Evolutionary conservation across 2,797 vertebrate genomes (phyloP).

Genomic region (Falco naumanni): DNA sequence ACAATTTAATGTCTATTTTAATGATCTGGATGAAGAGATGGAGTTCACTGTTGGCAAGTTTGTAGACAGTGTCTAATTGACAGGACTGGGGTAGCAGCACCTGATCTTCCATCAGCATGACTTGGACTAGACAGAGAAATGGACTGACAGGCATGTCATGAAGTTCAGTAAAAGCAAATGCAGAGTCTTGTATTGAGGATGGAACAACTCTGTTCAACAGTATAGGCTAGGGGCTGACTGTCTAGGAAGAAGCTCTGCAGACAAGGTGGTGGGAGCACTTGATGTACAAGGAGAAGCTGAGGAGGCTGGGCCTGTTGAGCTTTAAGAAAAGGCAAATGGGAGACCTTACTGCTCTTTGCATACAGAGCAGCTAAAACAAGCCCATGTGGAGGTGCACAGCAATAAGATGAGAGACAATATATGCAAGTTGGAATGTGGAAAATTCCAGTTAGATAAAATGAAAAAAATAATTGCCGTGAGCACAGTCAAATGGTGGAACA

Average conservation of each 20-base stretch:
- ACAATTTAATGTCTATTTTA: background rate
- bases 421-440: background rate
- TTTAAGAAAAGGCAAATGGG: too few relatives aligned
- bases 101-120: background rate
- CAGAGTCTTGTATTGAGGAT: background rate
- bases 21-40: background rate
- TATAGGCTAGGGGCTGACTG: too few relatives aligned
- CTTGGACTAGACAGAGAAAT: background rate
- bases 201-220: background rate
- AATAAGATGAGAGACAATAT: background rate
- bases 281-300: too few relatives aligned
- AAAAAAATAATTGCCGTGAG: background rate
- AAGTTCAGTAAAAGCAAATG: background rate
- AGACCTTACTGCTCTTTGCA: background rate
- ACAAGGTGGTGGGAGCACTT: too few relatives aligned
- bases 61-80: background rate
- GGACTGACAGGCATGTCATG: background rate
- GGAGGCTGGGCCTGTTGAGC: too few relatives aligned
- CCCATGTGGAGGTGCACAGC: background rate
- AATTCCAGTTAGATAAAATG: background rate
- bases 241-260: too few relatives aligned
- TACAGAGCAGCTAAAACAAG: background rate
- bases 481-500: background rate
- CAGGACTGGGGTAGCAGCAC: fast-evolving
- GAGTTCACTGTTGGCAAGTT: background rate